Conservation (phyloP, 1,140 invertebrate species). For the Leptinotarsa defecta region DNA sequence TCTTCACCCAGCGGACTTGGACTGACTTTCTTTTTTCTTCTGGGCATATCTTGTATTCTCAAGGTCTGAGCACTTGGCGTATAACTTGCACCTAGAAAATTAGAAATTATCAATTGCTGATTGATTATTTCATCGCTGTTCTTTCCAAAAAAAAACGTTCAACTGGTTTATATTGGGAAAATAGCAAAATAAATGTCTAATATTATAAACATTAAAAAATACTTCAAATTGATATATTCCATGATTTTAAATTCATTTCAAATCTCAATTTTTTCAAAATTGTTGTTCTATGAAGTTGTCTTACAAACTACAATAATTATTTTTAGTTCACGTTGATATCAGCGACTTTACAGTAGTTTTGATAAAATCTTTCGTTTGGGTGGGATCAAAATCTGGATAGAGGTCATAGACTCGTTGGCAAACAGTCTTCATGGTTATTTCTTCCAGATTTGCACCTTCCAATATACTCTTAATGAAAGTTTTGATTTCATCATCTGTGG, state of each 20-base stretch:
- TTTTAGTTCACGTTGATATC: too few species aligned
- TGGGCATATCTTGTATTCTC: slow-evolving; percentile 59
- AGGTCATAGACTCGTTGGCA: slow-evolving; percentile 83
- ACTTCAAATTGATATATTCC: too few species aligned
- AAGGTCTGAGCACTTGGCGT: slow-evolving; percentile 62
- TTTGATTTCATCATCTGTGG: slow-evolving; percentile 76
- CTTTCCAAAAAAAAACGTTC: neutral
- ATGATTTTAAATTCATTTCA: too few species aligned
- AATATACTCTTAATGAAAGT: slow-evolving; percentile 79
- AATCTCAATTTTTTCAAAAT: too few species aligned
- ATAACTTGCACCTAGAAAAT: slow-evolving; percentile 55
- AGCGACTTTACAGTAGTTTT: slow-evolving; percentile 81
- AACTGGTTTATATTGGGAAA: neutral
- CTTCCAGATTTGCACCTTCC: slow-evolving; percentile 81
- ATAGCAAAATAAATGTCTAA: too few species aligned
- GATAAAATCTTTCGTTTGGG: slow-evolving; percentile 83
- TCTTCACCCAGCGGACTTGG: slow-evolving; percentile 50
- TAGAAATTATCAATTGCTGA: neutral
- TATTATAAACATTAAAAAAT: too few species aligned
- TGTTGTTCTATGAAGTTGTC: too few species aligned
- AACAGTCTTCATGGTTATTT: slow-evolving; percentile 90
- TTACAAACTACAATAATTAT: too few species aligned
- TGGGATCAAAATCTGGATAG: slow-evolving; percentile 81
- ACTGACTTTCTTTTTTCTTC: slow-evolving; percentile 50
- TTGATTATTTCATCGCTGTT: too few species aligned